Evolutionary conservation across 2,113 vertebrate genomes (phyloP).

Genomic region (Cebidichthys violaceus): DNA sequence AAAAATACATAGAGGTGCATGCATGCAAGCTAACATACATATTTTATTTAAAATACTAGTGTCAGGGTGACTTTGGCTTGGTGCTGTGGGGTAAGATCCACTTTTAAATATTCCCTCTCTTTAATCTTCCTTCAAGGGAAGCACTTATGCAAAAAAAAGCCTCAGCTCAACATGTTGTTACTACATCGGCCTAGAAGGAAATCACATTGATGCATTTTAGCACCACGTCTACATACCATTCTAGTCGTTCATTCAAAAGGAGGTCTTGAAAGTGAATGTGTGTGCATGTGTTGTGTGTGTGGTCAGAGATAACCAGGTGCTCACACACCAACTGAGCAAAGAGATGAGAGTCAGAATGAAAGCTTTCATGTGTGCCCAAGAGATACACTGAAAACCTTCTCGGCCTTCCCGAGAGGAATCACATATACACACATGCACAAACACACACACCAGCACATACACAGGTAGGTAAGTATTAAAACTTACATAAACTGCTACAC

Average conservation of each 20-base stretch:
- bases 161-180: slow-evolving; percentile 2
- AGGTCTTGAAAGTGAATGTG: slow-evolving; percentile 20
- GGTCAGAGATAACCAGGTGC: slow-evolving; percentile 62
- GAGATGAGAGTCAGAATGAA: slow-evolving; percentile 56
- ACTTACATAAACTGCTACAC: slow-evolving; percentile 43
- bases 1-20: not conserved
- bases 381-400: slow-evolving; percentile 64
- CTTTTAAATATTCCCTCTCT: slow-evolving; percentile 4
- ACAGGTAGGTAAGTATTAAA: slow-evolving; percentile 50
- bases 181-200: slow-evolving; percentile 1
- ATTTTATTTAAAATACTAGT: not conserved
- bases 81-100: not conserved
- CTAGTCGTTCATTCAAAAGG: slow-evolving; percentile 12
- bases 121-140: slow-evolving; percentile 14
- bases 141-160: slow-evolving; percentile 4
- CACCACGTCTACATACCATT: slow-evolving; percentile 2
- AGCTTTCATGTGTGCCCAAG: slow-evolving; percentile 73
- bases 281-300: slow-evolving; percentile 13
- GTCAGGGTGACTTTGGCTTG: not conserved
- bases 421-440: not conserved
- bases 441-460: slow-evolving; percentile 8
- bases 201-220: slow-evolving; percentile 12
- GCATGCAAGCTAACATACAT: not conserved
- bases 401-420: slow-evolving; percentile 32
- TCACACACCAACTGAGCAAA: slow-evolving; percentile 53